phyloP scores from a whole-genome alignment of 1,140 invertebrate genomes.

The Ostrea edulis region DNA sequence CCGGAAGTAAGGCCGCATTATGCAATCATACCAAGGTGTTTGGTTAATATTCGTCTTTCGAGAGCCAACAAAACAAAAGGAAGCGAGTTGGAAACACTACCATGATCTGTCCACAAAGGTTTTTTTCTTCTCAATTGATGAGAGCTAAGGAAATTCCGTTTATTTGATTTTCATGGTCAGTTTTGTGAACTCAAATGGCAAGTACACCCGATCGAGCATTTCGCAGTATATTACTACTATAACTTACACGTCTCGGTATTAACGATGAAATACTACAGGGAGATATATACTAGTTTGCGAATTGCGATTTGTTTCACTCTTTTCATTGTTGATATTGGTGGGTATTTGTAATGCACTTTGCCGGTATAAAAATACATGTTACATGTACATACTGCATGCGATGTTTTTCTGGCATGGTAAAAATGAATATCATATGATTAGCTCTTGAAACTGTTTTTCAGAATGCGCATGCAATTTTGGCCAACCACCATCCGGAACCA shows the following conservation, averaged over 20 bases:
- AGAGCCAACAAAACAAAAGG: neutral
- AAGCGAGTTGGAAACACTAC: too few relatives aligned
- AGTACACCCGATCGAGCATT: too few relatives aligned
- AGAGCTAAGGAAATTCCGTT: neutral
- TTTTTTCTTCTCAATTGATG: neutral
- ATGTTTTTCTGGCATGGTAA: neutral
- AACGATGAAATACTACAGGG: neutral
- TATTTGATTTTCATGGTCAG: neutral
- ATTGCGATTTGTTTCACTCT: neutral
- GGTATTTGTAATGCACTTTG: neutral
- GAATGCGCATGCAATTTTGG: slow-evolving; percentile 5
- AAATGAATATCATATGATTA: neutral
- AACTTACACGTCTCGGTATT: too few relatives aligned
- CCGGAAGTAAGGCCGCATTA: neutral
- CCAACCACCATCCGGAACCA: neutral
- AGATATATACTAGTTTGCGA: neutral
- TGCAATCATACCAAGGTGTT: neutral
- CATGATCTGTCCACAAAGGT: neutral
- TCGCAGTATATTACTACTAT: neutral
- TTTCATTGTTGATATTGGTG: neutral
- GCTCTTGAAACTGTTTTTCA: neutral
- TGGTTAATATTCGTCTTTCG: neutral
- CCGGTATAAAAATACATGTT: too few relatives aligned
- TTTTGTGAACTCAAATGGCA: neutral
- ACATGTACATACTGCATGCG: too few relatives aligned